A percentile compares a stretch with the other conserved stretches of the same genome.
Evolutionary conservation across 2,797 vertebrate species (phyloP).

Genomic region (Prunella strophiata): DNA sequence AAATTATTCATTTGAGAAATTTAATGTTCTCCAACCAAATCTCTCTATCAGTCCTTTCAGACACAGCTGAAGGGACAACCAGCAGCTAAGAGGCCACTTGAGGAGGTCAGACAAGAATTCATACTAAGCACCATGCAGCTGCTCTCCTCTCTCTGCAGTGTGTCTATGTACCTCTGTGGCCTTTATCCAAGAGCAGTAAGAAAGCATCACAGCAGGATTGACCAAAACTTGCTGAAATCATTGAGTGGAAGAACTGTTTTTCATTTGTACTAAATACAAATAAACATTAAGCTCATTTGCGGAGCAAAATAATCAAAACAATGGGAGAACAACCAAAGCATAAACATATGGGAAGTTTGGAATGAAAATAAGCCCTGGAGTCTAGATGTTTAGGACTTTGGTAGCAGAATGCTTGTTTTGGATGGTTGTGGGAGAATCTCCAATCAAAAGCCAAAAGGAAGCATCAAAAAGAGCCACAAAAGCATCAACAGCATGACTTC

Average conservation of each 20-base stretch:
- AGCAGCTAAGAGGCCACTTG: background rate
- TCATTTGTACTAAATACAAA: constrained; percentile 40
- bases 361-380: constrained; percentile 66
- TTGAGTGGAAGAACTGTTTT: constrained; percentile 19
- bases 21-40: background rate
- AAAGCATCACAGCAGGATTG: background rate
- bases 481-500: constrained; percentile 34
- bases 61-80: background rate
- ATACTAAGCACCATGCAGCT: background rate
- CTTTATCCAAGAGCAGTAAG: background rate
- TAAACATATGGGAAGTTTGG: constrained; percentile 64
- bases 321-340: constrained; percentile 55
- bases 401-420: constrained; percentile 60
- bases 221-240: constrained; percentile 18
- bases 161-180: background rate
- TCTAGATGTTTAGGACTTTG: constrained; percentile 48
- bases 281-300: constrained; percentile 50
- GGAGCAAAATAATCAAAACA: constrained; percentile 56
- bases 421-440: constrained; percentile 38
- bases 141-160: background rate
- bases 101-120: background rate
- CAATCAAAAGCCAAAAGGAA: constrained; percentile 60
- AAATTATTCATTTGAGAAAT: background rate
- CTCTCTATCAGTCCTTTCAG: background rate
- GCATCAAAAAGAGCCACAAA: constrained; percentile 59